These are phyloP conservation scores for Selenia dentaria DNA, from an alignment of 2,888 invertebrate genomes.

Conservation along the genomic window DNA sequence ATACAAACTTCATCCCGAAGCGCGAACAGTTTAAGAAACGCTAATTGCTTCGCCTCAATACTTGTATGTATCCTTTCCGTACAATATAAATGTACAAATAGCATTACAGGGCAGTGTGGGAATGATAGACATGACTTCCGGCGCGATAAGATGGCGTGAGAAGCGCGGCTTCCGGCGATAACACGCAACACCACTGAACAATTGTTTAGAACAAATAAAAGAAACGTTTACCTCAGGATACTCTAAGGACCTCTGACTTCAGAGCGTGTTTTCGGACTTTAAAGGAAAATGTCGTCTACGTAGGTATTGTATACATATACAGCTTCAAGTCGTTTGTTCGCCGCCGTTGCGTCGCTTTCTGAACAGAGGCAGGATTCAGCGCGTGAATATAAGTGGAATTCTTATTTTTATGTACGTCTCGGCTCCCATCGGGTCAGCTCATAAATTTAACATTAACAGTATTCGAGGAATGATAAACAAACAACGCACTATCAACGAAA, in stretches of 20 bases:
- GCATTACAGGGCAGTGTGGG: neutral
- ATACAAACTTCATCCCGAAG: no score
- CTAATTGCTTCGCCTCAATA: neutral
- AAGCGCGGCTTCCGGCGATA: neutral
- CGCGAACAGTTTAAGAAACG: no score
- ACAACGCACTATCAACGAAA: no score
- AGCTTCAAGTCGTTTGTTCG: neutral
- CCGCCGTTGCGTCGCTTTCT: no score
- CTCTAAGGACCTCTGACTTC: conserved; percentile 2
- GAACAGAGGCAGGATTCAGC: conserved; percentile 4
- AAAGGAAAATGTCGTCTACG: conserved; percentile 7
- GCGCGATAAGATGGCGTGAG: neutral
- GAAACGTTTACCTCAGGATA: conserved; percentile 9
- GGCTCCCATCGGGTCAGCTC: conserved; percentile 1
- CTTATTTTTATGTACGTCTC: conserved; percentile 16
- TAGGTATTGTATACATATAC: conserved; percentile 6
- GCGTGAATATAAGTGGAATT: conserved; percentile 5
- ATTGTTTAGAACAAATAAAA: neutral
- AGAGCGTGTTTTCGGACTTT: no score
- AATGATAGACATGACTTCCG: neutral
- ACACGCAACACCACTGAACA: neutral
- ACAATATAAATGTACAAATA: no score
- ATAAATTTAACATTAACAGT: no score
- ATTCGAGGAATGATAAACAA: no score
- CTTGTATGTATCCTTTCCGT: neutral